Conservation (phyloP, 2,113 vertebrate species). For the Cyanistes caeruleus region DNA sequence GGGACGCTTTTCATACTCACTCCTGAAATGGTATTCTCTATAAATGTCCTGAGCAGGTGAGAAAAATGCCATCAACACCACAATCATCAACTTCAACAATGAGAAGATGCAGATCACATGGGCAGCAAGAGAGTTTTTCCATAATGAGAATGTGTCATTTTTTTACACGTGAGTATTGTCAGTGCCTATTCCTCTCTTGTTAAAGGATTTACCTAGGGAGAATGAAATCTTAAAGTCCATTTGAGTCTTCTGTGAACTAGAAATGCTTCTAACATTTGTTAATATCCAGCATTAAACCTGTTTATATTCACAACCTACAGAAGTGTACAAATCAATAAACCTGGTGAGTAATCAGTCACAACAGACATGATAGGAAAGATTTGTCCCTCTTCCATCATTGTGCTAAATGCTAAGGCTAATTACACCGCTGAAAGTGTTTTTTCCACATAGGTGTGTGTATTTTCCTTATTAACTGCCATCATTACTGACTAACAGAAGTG, state of each 20-base stretch:
- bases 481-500: neutral
- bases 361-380: neutral
- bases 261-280: neutral
- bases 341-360: neutral
- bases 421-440: neutral
- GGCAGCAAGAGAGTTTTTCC: neutral
- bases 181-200: neutral
- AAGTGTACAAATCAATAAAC: neutral
- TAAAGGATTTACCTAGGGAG: neutral
- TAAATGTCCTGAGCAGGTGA: neutral
- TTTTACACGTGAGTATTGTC: constrained; percentile 60
- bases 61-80: neutral
- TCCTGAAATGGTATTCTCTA: neutral
- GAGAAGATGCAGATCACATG: constrained; percentile 58
- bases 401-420: neutral
- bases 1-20: neutral
- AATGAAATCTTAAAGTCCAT: neutral
- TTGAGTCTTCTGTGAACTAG: neutral
- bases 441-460: neutral
- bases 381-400: neutral
- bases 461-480: neutral
- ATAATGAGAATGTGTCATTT: constrained; percentile 31
- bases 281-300: neutral
- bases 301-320: neutral
- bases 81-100: constrained; percentile 63